Evolutionary conservation across 2,888 invertebrate genomes (phyloP).

Genomic region (Aproaerema taeniolella): DNA sequence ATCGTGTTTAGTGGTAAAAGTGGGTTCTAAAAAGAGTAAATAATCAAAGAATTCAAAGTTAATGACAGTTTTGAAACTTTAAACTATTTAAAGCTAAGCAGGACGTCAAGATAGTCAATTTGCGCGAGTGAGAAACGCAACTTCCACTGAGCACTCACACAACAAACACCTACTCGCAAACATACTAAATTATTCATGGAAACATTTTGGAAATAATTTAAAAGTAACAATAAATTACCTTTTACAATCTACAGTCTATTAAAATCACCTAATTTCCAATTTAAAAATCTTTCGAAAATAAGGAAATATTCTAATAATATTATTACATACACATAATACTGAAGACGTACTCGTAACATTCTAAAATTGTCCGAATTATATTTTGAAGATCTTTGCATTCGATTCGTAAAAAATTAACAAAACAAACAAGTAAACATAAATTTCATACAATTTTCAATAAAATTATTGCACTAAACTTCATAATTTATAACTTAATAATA

Average conservation of each 20-base stretch:
- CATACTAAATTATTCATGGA: constrained; percentile 46
- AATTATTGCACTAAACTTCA: constrained; percentile 74
- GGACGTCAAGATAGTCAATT: constrained; percentile 58
- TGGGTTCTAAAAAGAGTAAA: too few relatives aligned
- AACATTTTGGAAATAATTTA: constrained; percentile 68
- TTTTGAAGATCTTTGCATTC: constrained; percentile 40
- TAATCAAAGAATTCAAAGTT: constrained; percentile 23
- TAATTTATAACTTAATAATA: constrained; percentile 70
- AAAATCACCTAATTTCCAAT: constrained; percentile 61
- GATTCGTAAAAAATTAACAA: constrained; percentile 58
- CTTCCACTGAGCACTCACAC: too few relatives aligned
- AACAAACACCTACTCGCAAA: constrained; percentile 46
- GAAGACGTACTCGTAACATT: constrained; percentile 58
- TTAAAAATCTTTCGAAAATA: constrained; percentile 58
- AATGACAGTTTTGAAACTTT: constrained; percentile 31
- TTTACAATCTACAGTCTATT: constrained; percentile 60
- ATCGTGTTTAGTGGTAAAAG: too few relatives aligned
- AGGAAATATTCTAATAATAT: constrained; percentile 57
- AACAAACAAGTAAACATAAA: constrained; percentile 63
- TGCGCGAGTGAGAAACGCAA: too few relatives aligned
- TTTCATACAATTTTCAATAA: constrained; percentile 72
- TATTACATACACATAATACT: constrained; percentile 72
- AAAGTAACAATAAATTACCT: constrained; percentile 74
- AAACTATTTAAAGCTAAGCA: constrained; percentile 70
- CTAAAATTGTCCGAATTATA: constrained; percentile 48